Percentiles rank a stretch among this genome's conserved stretches.
These are phyloP conservation scores for Enteromius fasciolatus DNA, from an alignment of 2,797 vertebrate species.

Conservation along the genomic window DNA sequence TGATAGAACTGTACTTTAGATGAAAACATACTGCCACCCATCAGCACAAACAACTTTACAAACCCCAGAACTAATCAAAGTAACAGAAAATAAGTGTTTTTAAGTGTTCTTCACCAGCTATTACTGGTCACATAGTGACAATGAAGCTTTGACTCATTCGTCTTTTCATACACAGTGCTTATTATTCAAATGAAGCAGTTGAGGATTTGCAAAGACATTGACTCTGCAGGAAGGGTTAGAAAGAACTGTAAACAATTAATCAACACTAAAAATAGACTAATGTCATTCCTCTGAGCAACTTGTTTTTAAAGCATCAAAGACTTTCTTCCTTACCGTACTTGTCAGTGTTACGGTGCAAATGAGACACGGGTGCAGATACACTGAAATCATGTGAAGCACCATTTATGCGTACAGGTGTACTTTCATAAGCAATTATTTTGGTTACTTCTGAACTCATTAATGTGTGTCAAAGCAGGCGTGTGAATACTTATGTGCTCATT, in stretches of 20 bases:
- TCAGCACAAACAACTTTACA: conserved; percentile 4
- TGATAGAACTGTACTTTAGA: neutral
- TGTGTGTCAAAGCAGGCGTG: conserved; percentile 2
- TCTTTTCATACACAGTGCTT: neutral
- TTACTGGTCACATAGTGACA: neutral
- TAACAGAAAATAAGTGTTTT: neutral
- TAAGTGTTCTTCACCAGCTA: neutral
- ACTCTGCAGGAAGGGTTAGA: neutral
- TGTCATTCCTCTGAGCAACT: neutral
- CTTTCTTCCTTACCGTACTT: neutral
- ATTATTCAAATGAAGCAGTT: neutral
- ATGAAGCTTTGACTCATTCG: neutral
- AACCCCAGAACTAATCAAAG: neutral
- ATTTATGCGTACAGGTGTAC: neutral
- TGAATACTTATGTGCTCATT: neutral
- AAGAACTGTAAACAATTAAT: neutral
- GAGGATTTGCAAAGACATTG: no score
- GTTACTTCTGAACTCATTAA: conserved; percentile 8
- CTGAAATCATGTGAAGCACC: neutral
- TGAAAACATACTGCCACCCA: neutral
- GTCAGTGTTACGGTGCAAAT: neutral
- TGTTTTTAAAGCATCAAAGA: neutral
- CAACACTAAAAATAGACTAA: neutral
- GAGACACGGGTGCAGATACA: neutral
- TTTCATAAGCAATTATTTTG: conserved; percentile 7